These are phyloP conservation scores for Resseliella maxima DNA, from an alignment of 2,888 invertebrate genomes.

Conservation along the genomic window DNA sequence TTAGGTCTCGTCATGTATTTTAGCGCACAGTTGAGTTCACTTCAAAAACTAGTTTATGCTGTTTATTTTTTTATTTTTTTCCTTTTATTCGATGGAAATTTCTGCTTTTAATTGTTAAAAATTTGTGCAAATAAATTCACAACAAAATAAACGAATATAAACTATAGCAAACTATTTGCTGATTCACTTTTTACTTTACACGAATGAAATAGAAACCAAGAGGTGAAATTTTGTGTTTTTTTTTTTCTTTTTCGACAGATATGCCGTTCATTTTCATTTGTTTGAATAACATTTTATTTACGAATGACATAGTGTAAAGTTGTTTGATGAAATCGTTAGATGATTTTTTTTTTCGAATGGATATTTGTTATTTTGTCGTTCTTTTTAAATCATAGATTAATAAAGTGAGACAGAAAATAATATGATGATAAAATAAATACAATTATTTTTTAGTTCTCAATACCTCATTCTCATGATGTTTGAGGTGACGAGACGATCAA, in stretches of 20 bases:
- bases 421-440: neutral
- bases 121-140: neutral
- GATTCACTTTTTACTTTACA: neutral
- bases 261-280: neutral
- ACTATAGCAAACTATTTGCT: neutral
- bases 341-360: too few species aligned
- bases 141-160: neutral
- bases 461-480: constrained; percentile 38
- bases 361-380: too few species aligned
- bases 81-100: neutral
- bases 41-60: neutral
- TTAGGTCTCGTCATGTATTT: neutral
- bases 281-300: neutral
- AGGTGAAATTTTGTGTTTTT: too few species aligned
- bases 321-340: neutral
- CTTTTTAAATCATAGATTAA: neutral
- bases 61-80: too few species aligned
- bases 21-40: too few species aligned
- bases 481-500: constrained; percentile 14
- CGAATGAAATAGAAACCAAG: constrained; percentile 19
- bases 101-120: neutral
- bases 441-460: constrained; percentile 15
- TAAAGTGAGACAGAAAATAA: neutral
- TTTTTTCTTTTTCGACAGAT: neutral
- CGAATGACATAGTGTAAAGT: neutral